Conservation (phyloP, 2,888 invertebrate genomes). For the Aplocera efformata region DNA sequence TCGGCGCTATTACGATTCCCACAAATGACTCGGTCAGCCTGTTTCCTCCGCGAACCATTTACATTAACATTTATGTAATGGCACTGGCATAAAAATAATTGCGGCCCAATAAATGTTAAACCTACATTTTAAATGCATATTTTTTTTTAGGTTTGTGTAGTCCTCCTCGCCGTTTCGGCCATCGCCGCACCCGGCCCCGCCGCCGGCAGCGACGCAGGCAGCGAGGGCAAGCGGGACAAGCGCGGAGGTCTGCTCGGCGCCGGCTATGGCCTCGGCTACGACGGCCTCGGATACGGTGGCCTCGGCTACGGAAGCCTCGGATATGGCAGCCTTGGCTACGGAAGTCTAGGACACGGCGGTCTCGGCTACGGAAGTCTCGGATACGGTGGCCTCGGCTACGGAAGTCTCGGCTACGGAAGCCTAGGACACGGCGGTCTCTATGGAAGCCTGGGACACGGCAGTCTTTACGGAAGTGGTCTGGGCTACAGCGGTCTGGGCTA, state of each 20-base stretch:
- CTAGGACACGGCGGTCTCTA: not conserved
- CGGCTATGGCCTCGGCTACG: slow-evolving; percentile 19
- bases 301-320: slow-evolving; percentile 23
- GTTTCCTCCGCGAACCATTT: no score
- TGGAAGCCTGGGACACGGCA: no score
- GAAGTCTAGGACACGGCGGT: slow-evolving; percentile 12
- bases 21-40: no score
- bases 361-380: slow-evolving; percentile 22
- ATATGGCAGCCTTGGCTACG: slow-evolving; percentile 26
- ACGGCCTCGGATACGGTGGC: slow-evolving; percentile 22
- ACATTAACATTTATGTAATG: no score
- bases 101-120: no score
- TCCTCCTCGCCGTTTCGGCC: slow-evolving; percentile 37
- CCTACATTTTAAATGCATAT: not conserved
- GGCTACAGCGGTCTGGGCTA: slow-evolving; percentile 16
- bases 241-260: slow-evolving; percentile 31
- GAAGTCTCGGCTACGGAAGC: slow-evolving; percentile 9
- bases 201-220: slow-evolving; percentile 10
- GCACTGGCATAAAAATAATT: no score
- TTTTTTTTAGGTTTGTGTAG: slow-evolving; percentile 35
- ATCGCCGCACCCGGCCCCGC: slow-evolving; percentile 34
- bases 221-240: slow-evolving; percentile 40
- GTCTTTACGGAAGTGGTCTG: slow-evolving; percentile 1
- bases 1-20: no score
- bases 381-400: slow-evolving; percentile 12